Base-by-base conservation (phyloP, 2,797 vertebrate genomes). In the Neosilurus hyrtlii region DNA sequence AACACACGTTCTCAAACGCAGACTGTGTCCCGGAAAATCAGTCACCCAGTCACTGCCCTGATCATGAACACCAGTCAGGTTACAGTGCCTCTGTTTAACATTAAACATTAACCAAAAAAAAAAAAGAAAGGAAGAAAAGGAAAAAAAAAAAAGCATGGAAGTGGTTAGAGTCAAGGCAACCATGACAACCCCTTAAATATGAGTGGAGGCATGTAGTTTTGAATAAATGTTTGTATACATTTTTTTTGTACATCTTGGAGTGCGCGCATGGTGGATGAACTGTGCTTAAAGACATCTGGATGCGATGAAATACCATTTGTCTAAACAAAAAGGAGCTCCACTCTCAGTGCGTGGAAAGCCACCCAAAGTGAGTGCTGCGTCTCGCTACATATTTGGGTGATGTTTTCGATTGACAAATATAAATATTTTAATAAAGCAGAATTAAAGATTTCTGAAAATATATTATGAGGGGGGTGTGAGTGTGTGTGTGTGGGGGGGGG, bases 241-340 rank as follows among this genome's bases (percentile, higher is more conserved):
- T 91, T 91, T 91, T 88, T 87, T 90, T 89, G 89, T 90, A 90
- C 89, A 91, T 91, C 90, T 93, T 90, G 90, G 90, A 92, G 89
- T 90, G 91, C 87, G 85, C 89, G 87, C 86, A 86, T 88, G 92
- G 91, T 75, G 92, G 92, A 91, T 89, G 92, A 92, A 92, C 92
- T 90, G 92, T 90, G 92, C 94, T 94, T 94, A 92, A 93, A 94
- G 93, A 95, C 94, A 95, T 95, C 94, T 95, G 94, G 94, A 94
- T 94, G 91, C 90, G 91, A 94, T 95, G 93, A 94, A 94, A 93
- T 91, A 92, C 88, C 93, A 92, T 94, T 94, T 93, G 93, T 94
- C 92, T 94, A 95, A 95, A 95, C 93, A 93, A 93, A 88, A 92
- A 89, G 90, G 90, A 91, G 86, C 89, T 87, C 84, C 84, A 78